phyloP scores from a whole-genome alignment of 2,888 invertebrate genomes.

The Diarsia rubi region DNA sequence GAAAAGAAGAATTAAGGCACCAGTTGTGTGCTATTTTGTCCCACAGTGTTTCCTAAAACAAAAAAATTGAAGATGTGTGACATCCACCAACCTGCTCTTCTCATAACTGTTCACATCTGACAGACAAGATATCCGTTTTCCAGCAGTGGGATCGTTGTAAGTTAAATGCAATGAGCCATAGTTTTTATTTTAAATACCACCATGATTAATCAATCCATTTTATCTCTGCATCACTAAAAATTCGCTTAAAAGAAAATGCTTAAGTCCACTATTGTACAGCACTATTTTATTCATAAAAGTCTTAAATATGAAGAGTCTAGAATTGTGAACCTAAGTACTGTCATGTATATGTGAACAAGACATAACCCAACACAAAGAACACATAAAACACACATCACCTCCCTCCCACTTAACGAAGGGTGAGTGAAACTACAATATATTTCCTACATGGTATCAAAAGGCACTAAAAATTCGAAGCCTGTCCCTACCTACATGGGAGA shows the following conservation, averaged over 20 bases:
- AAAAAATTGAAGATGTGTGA: neutral
- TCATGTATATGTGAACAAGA: neutral
- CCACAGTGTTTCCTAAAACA: neutral
- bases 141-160: neutral
- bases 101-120: neutral
- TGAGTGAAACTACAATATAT: conserved; percentile 23
- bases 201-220: too few relatives aligned
- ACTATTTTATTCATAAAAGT: neutral
- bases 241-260: neutral
- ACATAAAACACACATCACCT: conserved; percentile 4
- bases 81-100: neutral
- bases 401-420: neutral
- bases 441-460: conserved; percentile 27
- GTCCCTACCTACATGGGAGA: conserved; percentile 37
- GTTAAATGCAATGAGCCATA: too few relatives aligned
- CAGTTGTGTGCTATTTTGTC: neutral
- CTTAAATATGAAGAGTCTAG: neutral
- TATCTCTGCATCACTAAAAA: neutral
- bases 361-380: neutral
- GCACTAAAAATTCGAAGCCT: conserved; percentile 54
- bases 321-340: neutral
- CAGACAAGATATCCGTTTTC: neutral
- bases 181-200: too few relatives aligned
- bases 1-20: too few relatives aligned
- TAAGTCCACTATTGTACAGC: neutral